phyloP scores from a whole-genome alignment of 1,140 invertebrate species.

The Drosophila sp. region DNA sequence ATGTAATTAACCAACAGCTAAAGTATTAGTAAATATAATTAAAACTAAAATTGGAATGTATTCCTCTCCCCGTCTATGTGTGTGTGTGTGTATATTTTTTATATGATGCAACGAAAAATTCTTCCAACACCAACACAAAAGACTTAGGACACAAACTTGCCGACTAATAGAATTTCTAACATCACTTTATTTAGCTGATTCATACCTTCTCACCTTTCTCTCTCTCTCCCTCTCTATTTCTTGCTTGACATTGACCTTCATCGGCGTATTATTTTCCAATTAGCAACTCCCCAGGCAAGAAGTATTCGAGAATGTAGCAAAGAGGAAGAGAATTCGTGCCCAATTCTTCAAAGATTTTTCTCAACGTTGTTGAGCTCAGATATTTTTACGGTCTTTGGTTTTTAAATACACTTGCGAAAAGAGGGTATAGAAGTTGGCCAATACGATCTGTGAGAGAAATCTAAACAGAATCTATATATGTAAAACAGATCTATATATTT shows the following conservation, averaged over 20 bases:
- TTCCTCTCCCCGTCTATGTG: not conserved
- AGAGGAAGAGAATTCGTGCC: slow-evolving; percentile 27
- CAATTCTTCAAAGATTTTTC: slow-evolving; percentile 46
- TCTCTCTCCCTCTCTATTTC: slow-evolving; percentile 6
- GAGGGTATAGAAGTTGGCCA: no score
- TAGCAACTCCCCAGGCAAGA: slow-evolving; percentile 42
- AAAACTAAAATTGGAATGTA: slow-evolving; percentile 54
- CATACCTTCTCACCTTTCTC: slow-evolving; percentile 29
- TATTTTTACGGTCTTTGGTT: slow-evolving; percentile 34
- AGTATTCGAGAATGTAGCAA: not conserved
- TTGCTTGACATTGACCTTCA: slow-evolving; percentile 64
- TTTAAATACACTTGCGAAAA: no score
- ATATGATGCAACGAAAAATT: slow-evolving; percentile 45
- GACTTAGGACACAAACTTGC: slow-evolving; percentile 48
- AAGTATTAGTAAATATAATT: slow-evolving; percentile 77
- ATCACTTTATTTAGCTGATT: slow-evolving; percentile 34
- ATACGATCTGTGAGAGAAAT: no score
- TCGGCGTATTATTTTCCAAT: slow-evolving; percentile 70
- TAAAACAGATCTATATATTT: no score
- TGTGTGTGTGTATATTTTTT: not conserved
- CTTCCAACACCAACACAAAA: slow-evolving; percentile 29
- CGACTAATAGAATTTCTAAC: not conserved
- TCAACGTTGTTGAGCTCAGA: slow-evolving; percentile 17
- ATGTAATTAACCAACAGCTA: slow-evolving; percentile 70
- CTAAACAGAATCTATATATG: no score